phyloP scores from a whole-genome alignment of 2,888 invertebrate species.

The Plebejus argus region DNA sequence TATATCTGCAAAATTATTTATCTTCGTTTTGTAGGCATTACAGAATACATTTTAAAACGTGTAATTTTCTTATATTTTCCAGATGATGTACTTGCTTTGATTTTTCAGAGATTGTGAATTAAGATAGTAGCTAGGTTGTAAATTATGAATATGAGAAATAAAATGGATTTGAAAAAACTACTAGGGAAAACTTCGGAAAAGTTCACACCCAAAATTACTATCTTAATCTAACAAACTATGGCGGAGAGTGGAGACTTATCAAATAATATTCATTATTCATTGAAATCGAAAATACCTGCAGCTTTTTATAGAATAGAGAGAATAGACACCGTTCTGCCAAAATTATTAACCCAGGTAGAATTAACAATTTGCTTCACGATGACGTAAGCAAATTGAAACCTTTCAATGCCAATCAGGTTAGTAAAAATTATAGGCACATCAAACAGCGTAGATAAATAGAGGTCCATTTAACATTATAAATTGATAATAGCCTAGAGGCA shows the following conservation, averaged over 20 bases:
- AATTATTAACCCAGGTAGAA: slow-evolving; percentile 10
- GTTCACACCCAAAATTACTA: not conserved
- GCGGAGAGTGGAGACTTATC: not conserved
- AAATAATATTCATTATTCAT: no score
- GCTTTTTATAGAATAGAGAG: not conserved
- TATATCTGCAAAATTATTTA: not conserved
- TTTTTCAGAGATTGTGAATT: not conserved
- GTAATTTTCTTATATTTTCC: not conserved
- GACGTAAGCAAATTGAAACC: slow-evolving; percentile 24
- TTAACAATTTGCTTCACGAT: not conserved
- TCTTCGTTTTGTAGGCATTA: no score
- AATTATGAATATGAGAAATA: no score
- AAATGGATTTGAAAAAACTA: no score
- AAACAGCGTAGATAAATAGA: slow-evolving; percentile 28
- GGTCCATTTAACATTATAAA: slow-evolving; percentile 27
- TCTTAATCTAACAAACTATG: not conserved
- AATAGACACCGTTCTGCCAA: not conserved
- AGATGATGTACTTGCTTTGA: not conserved
- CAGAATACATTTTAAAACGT: no score
- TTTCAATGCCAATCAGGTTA: slow-evolving; percentile 27
- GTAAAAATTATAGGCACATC: slow-evolving; percentile 31
- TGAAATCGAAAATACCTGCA: not conserved
- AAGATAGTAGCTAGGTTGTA: no score
- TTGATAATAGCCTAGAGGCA: slow-evolving; percentile 23
- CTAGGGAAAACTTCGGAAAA: not conserved